These are phyloP conservation scores for Creontiades dilutus DNA, from an alignment of 2,888 invertebrate species.

Conservation along the genomic window DNA sequence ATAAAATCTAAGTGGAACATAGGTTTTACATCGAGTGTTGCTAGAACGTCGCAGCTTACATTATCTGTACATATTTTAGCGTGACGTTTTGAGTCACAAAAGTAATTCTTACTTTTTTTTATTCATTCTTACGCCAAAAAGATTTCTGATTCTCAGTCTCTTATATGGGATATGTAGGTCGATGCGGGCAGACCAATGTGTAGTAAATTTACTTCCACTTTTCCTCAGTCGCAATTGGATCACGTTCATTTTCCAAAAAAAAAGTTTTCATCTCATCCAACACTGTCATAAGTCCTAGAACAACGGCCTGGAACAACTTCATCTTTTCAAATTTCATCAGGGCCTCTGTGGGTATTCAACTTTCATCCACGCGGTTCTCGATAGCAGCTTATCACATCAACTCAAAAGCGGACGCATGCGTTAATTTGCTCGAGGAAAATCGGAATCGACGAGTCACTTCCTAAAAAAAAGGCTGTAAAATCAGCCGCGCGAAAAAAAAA, in stretches of 20 bases:
- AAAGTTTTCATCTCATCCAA: too few species aligned
- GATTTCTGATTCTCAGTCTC: constrained; percentile 65
- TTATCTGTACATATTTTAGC: constrained; percentile 54
- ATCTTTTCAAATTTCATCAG: too few species aligned
- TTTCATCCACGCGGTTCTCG: too few species aligned
- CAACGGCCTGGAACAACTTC: too few species aligned
- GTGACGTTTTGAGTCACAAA: constrained; percentile 5
- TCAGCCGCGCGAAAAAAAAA: background rate
- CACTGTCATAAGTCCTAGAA: too few species aligned
- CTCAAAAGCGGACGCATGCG: background rate
- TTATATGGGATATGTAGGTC: constrained; percentile 69
- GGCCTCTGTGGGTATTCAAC: too few species aligned
- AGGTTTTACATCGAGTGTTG: constrained; percentile 40
- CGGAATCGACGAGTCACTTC: background rate
- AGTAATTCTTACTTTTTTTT: background rate
- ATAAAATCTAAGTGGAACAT: constrained; percentile 69
- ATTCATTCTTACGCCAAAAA: constrained; percentile 20
- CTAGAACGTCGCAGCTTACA: constrained; percentile 40
- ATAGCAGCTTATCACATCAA: background rate
- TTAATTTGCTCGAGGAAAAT: background rate
- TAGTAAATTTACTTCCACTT: background rate
- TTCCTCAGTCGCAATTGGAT: background rate
- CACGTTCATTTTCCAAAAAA: too few species aligned
- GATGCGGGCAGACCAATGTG: constrained; percentile 25
- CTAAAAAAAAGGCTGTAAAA: background rate